Evolutionary conservation across 1,140 invertebrate genomes (phyloP).

Genomic region (Drosophila micromelanica): DNA sequence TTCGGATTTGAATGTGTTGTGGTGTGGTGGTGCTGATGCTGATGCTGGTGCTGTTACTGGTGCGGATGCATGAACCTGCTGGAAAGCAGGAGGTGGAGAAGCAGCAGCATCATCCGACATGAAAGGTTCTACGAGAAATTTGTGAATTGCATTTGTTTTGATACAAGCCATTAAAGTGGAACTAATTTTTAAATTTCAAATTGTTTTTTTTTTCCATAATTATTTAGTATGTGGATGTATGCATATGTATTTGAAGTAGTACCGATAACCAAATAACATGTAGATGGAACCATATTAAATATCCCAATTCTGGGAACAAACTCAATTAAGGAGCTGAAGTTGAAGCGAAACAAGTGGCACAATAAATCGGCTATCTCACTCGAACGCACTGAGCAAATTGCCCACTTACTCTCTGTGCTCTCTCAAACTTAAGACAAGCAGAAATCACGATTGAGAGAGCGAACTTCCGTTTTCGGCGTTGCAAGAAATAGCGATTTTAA

Average conservation of each 20-base stretch:
- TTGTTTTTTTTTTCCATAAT: neutral
- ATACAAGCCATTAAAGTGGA: constrained; percentile 46
- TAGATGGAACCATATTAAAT: too few species aligned
- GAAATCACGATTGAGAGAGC: too few species aligned
- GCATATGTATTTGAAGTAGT: neutral
- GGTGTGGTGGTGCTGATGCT: constrained; percentile 59
- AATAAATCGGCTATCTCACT: too few species aligned
- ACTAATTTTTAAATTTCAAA: constrained; percentile 6
- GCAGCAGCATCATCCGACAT: constrained; percentile 74
- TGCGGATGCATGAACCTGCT: constrained; percentile 62
- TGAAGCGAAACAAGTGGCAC: too few species aligned
- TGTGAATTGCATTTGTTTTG: constrained; percentile 48
- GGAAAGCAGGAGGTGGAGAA: constrained; percentile 60
- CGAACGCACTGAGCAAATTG: too few species aligned
- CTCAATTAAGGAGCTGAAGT: too few species aligned
- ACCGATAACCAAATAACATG: too few species aligned
- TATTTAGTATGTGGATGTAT: constrained; percentile 4
- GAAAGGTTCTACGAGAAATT: constrained; percentile 78
- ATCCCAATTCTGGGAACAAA: too few species aligned
- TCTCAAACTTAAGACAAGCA: too few species aligned
- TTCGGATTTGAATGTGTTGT: constrained; percentile 73
- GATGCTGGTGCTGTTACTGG: constrained; percentile 50
- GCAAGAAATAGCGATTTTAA: too few species aligned
- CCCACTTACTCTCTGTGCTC: too few species aligned
- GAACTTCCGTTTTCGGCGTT: too few species aligned